Base-by-base conservation (phyloP, 2,888 invertebrate genomes). In the Eristalis intricaria region DNA sequence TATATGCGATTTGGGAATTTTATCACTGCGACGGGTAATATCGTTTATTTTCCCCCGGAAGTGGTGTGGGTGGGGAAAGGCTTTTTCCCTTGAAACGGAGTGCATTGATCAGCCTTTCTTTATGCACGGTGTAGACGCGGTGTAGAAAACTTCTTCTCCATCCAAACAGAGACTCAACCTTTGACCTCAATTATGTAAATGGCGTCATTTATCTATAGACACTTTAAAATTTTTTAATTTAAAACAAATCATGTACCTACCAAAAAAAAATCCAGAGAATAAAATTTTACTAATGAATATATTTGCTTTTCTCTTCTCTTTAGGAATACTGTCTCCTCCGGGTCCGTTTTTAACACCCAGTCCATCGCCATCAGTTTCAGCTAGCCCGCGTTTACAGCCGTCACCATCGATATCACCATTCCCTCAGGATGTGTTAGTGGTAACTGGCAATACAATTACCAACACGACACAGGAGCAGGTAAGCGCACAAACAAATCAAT, bases 341-440 rank as follows among this genome's bases (percentile, higher is more conserved):
- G 93, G 93, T 92, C 92, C 93, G 91, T 93, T 93, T 93, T 92
- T 93, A 91, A 93, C 93, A 91, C 93, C 93, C 91, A 93, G 93
- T 91, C 93, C 93, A 91, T 93, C 93, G 90, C 93, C 93, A 91
- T 93, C 93, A 90, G 93, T 93, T 90, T 93, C 93, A 91, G 93
- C 93, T 91, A 93, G 93, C 91, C 93, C 93, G 89, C 92, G 93
- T 89, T 90, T 93, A 89, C 93, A 93, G 90, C 93, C 93, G 89
- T 93, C 93, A 89, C 93, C 93, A 88, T 93, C 93, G 83, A 90
- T 92, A 86, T 93, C 93, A 88, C 93, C 93, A 90, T 93, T 93
- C 91, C 92, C 92, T 85, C 93, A 93, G 90, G 93, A 93, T 93
- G 93, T 93, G 89, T 90, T 93, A 90, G 90, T 93, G 89, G 92